A percentile compares a stretch with the other conserved stretches of the same genome.
Conservation (phyloP, 2,797 vertebrate genomes). For the Numenius phaeopus region DNA sequence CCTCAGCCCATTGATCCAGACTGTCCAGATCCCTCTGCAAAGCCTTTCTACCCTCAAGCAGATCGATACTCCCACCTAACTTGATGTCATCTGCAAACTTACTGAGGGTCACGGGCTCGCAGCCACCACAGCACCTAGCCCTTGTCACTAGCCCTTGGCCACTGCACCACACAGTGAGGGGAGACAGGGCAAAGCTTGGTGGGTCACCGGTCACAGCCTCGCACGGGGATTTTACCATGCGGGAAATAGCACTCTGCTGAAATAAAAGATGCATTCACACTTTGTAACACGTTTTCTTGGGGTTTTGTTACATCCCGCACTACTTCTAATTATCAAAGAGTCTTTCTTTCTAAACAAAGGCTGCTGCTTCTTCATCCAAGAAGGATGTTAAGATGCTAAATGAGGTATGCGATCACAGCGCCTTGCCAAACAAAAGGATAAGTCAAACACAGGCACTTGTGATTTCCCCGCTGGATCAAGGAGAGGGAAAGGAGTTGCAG, state of each 20-base stretch:
- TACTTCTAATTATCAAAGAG: conserved; percentile 13
- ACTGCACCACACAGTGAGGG: neutral
- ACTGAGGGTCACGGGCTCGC: neutral
- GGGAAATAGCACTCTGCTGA: neutral
- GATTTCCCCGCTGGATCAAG: conserved; percentile 12
- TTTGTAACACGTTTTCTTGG: neutral
- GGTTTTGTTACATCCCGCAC: neutral
- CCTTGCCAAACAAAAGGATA: conserved; percentile 33
- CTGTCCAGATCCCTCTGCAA: neutral
- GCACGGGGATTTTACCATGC: rapidly evolving
- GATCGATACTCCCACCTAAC: neutral
- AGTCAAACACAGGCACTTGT: conserved; percentile 32
- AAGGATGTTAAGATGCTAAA: neutral
- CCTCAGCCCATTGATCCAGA: neutral
- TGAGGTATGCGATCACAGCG: conserved; percentile 15
- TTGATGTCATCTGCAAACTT: neutral
- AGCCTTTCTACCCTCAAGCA: neutral
- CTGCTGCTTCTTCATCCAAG: conserved; percentile 6
- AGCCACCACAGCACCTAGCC: neutral
- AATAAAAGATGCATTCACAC: neutral
- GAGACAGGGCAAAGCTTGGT: rapidly evolving
- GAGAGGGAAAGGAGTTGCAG: neutral
- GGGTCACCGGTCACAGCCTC: rapidly evolving
- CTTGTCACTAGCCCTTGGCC: neutral
- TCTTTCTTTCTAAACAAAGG: conserved; percentile 41